phyloP scores from a whole-genome alignment of 1,140 invertebrate species.

The Drosophila tropicalis region DNA sequence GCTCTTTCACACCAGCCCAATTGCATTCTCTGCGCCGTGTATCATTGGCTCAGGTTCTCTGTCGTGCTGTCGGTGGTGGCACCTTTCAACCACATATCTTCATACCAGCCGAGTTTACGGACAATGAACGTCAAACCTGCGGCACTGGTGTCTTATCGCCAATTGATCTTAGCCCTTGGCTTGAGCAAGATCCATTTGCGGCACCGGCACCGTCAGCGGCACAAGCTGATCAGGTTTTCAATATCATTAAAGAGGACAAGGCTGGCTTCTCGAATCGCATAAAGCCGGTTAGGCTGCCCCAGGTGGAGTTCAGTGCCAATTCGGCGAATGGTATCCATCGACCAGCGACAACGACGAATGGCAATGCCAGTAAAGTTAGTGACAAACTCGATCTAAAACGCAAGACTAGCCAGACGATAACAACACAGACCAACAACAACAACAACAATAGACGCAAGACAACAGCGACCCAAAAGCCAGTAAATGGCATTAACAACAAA shows the following conservation, averaged over 20 bases:
- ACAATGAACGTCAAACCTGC: conserved; percentile 73
- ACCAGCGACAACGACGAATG: conserved; percentile 41
- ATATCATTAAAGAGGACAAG: conserved; percentile 68
- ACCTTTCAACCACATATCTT: conserved; percentile 81
- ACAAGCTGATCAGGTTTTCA: conserved; percentile 30
- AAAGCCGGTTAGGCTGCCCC: conserved; percentile 41
- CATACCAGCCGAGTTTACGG: conserved; percentile 68
- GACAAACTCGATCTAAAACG: conserved; percentile 79
- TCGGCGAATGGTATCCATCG: conserved; percentile 57
- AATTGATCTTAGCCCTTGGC: conserved; percentile 80
- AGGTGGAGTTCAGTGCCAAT: conserved; percentile 60
- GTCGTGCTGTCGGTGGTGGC: conserved; percentile 84
- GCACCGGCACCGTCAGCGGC: conserved; percentile 31
- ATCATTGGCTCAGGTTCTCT: conserved; percentile 92
- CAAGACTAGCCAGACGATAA: conserved; percentile 46
- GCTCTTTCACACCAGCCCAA: conserved; percentile 92
- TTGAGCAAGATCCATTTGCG: conserved; percentile 77
- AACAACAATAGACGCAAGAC: conserved; percentile 53
- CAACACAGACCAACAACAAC: conserved; percentile 52
- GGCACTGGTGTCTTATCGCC: conserved; percentile 61
- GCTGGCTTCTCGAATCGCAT: conserved; percentile 65
- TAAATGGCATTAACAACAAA: conserved; percentile 67
- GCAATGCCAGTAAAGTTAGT: conserved; percentile 54
- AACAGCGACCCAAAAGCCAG: conserved; percentile 44
- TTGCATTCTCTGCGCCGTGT: conserved; percentile 92